Conservation (phyloP, 2,888 invertebrate genomes). For the Euplexia lucipara region DNA sequence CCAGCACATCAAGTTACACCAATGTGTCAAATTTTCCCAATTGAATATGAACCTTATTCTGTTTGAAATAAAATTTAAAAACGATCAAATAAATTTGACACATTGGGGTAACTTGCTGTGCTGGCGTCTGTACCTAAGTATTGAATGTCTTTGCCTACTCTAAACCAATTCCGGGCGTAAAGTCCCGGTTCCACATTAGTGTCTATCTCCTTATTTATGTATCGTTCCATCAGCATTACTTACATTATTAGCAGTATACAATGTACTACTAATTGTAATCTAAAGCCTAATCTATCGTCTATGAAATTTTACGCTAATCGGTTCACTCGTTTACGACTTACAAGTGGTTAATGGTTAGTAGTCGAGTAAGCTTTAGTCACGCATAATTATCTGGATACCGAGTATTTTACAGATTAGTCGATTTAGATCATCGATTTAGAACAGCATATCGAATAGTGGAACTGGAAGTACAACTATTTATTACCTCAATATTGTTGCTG, state of each 20-base stretch:
- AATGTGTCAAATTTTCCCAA: no score
- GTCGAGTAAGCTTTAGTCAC: slow-evolving; percentile 44
- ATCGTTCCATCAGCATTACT: slow-evolving; percentile 50
- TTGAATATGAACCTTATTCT: no score
- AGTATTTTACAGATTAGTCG: slow-evolving; percentile 40
- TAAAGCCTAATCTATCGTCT: slow-evolving; percentile 56
- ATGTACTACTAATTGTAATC: slow-evolving; percentile 59
- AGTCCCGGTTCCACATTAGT: not conserved
- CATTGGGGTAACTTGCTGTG: no score
- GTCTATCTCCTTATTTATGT: slow-evolving; percentile 45
- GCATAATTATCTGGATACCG: slow-evolving; percentile 49
- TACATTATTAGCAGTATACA: slow-evolving; percentile 46
- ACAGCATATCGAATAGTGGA: slow-evolving; percentile 17
- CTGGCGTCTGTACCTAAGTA: no score
- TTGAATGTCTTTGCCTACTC: not conserved
- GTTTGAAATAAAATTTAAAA: no score
- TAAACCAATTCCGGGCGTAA: not conserved
- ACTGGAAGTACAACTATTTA: not conserved
- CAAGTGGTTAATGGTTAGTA: slow-evolving; percentile 39
- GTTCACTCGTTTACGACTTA: slow-evolving; percentile 54
- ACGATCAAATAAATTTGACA: no score
- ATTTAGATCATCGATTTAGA: slow-evolving; percentile 34
- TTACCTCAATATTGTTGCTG: not conserved
- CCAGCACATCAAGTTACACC: no score
- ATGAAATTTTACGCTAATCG: slow-evolving; percentile 63